A percentile compares a stretch with the other conserved stretches of the same genome.
phyloP scores from a whole-genome alignment of 1,140 invertebrate genomes.

The Aphaenogaster rudis region DNA sequence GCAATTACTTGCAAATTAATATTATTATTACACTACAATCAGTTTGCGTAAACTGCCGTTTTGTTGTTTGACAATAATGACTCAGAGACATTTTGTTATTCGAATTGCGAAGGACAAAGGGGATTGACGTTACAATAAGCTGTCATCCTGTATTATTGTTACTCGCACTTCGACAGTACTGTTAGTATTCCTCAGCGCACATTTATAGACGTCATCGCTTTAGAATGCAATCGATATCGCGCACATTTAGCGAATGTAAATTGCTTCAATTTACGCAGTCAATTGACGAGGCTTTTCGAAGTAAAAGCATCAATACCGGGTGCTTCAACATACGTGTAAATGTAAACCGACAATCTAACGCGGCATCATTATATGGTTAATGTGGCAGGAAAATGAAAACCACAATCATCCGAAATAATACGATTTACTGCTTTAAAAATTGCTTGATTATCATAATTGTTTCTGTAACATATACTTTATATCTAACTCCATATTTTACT shows the following conservation, averaged over 20 bases:
- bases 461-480: not conserved
- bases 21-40: not conserved
- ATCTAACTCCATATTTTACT: not conserved
- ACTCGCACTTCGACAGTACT: not conserved
- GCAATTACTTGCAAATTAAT: not conserved
- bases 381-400: not conserved
- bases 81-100: constrained; percentile 2
- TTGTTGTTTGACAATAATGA: not conserved
- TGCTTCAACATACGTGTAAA: not conserved
- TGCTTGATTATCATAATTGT: not conserved
- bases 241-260: constrained; percentile 64
- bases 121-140: not conserved
- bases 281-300: constrained; percentile 8
- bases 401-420: not conserved
- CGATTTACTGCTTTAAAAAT: constrained; percentile 2
- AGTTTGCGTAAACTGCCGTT: not conserved
- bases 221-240: constrained; percentile 37
- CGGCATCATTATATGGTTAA: not conserved
- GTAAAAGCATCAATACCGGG: not conserved
- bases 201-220: constrained; percentile 53
- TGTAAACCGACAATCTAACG: not conserved
- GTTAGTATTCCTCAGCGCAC: constrained; percentile 35
- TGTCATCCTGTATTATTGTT: not conserved
- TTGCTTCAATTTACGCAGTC: constrained; percentile 32
- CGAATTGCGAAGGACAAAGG: not conserved